Evolutionary conservation across 2,113 vertebrate species (phyloP), one percentile per base, ranked within the genome.

Genomic region (Tachycineta bicolor): DNA sequence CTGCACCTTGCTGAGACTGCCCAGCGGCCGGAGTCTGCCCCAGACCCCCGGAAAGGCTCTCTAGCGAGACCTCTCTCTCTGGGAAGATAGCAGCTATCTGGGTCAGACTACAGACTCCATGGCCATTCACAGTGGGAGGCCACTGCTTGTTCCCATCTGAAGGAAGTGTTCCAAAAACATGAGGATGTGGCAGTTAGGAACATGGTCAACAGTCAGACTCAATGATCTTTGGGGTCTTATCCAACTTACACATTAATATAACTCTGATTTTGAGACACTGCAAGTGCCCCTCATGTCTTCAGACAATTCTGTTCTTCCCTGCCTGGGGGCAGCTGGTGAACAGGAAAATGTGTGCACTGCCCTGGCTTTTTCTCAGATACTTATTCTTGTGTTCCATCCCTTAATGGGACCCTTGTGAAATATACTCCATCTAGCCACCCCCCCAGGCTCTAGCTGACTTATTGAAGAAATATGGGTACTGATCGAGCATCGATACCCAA

Each of bases 181-280:
- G 1, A 37, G 70, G 25, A 6, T 63, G 63, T 41, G 55, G 47
- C 39, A 26, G 22, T 0, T 56, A 41, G 41, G 79, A 41, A 9
- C 11, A 1, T 17, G 70, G n/a, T 15, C 11, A 31, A 2, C 12
- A 34, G 31, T 7, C 34, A 25, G n/a, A 24, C 53, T 47, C 0
- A 0, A 8, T 50, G 25, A 14, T 18, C 11, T 83, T 43, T 18
- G 34, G 41, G 47, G 25, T 49, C 14, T 55, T 31, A 26, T 25
- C n/a, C 20, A 29, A 8, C 11, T n/a, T 4, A 10, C 14, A 47
- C 17, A 31, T 55, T 7, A 8, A 41, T 19, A 7, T 3, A 47
- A 63, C 11, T 62, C n/a, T 63, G 41, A 23, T 29, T 76, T 23
- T 47, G 50, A 63, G 84, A 67, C 23, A 12, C 34, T 43, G 47